Base-by-base conservation (phyloP, 2,797 vertebrate species). In the Allobates femoralis region DNA sequence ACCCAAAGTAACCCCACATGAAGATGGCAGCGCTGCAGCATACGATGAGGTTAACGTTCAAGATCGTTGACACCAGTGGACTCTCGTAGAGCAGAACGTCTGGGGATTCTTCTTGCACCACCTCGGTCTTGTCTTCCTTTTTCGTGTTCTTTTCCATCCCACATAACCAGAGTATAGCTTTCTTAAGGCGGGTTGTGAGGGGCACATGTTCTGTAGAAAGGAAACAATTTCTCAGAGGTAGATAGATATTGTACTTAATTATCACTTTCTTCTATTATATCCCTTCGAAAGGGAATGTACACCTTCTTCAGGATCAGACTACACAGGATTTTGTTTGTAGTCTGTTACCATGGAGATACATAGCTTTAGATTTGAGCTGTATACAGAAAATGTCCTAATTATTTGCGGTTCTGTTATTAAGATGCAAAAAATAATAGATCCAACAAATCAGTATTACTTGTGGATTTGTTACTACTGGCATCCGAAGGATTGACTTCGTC, bases 1-100 rank as follows among this genome's bases (percentile, higher is more conserved):
- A 98, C 0, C 94, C 97, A 51, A 98, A 99, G 93, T 96, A 99
- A 0, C 95, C 96, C 89, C 96, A 95, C 79, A 99, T 94, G 30
- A 99, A 99, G 81, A 95, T 6, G 0, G 94, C 93, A 0, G 94
- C 93, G 0, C 94, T 92, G 2, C 96, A n/a, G 10, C 96, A 97
- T 3, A 98, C 0, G 0, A 99, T 86, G 86, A 99, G 93, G 92
- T 96, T 98, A 90, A 92, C 0, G 26, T 99, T 96, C n/a, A 98
- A 90, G 21, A 97, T 0, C 14, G 88, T 90, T 23, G 88, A 95
- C 67, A 96, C 90, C 14, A 81, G 16, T 0, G 94, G 94, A 0
- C 93, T 91, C 91, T 99, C 98, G 14, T 96, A 91, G 86, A 96
- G 87, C 23, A 94, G 93, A 5, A 83, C 81, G 55, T 83, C 1